Evolutionary conservation across 2,797 vertebrate genomes (phyloP).

Genomic region (Iguana delicatissima): DNA sequence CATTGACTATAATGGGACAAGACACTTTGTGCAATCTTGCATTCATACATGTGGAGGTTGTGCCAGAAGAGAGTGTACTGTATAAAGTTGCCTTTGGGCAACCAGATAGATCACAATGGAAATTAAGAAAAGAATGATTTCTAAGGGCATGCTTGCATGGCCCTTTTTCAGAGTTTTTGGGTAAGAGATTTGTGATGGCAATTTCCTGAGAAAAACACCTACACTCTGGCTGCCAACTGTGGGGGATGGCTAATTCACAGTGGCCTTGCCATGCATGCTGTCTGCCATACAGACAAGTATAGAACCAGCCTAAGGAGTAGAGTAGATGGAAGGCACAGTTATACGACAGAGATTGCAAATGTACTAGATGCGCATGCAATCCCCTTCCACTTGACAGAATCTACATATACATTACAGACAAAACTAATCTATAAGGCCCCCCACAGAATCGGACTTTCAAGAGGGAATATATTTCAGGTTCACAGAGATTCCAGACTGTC

Average conservation of each 20-base stretch:
- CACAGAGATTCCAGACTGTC: neutral
- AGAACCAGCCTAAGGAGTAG: neutral
- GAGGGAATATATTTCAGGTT: neutral
- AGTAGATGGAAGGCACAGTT: too few relatives aligned
- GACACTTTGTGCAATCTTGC: too few relatives aligned
- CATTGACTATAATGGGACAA: too few relatives aligned
- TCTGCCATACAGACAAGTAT: too few relatives aligned
- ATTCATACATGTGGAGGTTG: too few relatives aligned
- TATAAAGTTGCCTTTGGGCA: neutral
- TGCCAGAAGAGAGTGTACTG: too few relatives aligned
- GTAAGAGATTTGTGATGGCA: too few relatives aligned
- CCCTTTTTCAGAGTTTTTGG: neutral
- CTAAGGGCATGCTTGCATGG: neutral
- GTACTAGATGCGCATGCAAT: neutral
- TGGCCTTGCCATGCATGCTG: neutral
- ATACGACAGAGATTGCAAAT: neutral
- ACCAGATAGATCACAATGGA: neutral
- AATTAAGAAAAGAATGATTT: neutral
- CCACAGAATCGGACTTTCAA: neutral
- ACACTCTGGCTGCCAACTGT: too few relatives aligned
- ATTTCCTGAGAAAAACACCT: neutral
- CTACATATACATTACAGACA: neutral
- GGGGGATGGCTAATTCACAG: neutral
- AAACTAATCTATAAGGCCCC: neutral
- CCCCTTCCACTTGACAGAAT: neutral